phyloP scores from a whole-genome alignment of 2,797 vertebrate genomes.

The Stomatorhinus walkeri region DNA sequence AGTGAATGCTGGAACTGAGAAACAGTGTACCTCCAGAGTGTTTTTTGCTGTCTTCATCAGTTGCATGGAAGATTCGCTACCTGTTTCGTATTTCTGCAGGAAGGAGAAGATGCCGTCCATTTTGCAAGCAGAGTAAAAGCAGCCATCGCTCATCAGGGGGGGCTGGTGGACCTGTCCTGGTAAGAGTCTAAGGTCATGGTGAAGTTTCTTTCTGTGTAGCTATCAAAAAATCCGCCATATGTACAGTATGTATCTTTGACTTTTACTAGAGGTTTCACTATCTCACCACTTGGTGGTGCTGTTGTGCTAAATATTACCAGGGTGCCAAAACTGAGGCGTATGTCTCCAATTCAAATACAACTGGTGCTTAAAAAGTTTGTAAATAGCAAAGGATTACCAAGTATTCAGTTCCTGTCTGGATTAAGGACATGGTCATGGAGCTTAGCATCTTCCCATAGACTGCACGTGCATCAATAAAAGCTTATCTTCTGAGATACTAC shows the following conservation, averaged over 20 bases:
- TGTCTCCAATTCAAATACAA: not conserved
- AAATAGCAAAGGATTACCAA: not conserved
- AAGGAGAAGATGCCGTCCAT: conserved; percentile 78
- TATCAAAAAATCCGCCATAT: not conserved
- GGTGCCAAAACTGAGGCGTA: not conserved
- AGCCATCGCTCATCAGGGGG: conserved; percentile 80
- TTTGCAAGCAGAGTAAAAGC: conserved; percentile 91
- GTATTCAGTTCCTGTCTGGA: not conserved
- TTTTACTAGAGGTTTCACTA: not conserved
- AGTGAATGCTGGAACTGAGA: not conserved
- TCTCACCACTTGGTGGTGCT: not conserved
- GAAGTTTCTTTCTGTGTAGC: not conserved
- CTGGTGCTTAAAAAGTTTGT: not conserved
- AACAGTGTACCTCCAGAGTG: no score
- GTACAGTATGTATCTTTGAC: not conserved
- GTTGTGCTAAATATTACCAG: not conserved
- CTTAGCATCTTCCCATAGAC: not conserved
- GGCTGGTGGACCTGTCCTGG: conserved; percentile 84
- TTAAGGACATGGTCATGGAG: not conserved
- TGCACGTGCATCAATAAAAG: not conserved
- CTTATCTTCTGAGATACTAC: not conserved
- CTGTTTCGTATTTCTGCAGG: conserved; percentile 52
- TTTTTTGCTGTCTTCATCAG: not conserved
- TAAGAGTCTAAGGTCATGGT: conserved; percentile 48
- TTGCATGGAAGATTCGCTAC: not conserved